Evolutionary conservation across 2,797 vertebrate genomes (phyloP).

Genomic region (Eutrigla gurnardus): DNA sequence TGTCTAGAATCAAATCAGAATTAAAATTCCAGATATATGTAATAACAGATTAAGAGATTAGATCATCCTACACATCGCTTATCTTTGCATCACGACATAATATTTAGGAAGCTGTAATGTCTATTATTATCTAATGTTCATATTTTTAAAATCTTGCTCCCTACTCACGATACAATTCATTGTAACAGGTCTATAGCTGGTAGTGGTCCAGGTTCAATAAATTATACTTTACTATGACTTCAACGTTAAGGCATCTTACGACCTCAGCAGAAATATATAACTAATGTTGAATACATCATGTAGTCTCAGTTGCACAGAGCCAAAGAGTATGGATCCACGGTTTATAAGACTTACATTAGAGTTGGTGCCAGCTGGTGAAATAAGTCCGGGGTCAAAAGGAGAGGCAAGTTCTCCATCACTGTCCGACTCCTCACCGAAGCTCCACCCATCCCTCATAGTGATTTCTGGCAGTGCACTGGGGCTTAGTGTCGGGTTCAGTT

Average conservation of each 20-base stretch:
- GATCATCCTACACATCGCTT: not conserved
- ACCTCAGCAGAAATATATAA: not conserved
- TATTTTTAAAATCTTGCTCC: not conserved
- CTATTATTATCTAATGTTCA: not conserved
- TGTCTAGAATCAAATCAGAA: not conserved
- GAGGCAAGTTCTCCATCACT: slow-evolving; percentile 80
- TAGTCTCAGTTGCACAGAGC: not conserved
- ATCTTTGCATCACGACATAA: not conserved
- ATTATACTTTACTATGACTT: not conserved
- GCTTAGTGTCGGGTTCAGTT: slow-evolving; percentile 80
- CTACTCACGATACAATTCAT: not conserved
- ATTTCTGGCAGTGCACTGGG: slow-evolving; percentile 79
- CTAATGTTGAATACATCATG: not conserved
- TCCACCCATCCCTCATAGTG: slow-evolving; percentile 83
- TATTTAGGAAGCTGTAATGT: not conserved
- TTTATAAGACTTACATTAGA: slow-evolving; percentile 76
- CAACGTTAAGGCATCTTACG: accelerated
- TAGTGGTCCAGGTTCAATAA: not conserved
- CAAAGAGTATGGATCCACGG: slow-evolving; percentile 1
- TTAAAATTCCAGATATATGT: not conserved
- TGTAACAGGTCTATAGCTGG: not conserved
- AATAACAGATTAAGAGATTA: not conserved
- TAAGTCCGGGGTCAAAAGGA: slow-evolving; percentile 69
- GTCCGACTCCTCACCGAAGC: slow-evolving; percentile 81
- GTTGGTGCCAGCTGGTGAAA: slow-evolving; percentile 79